Percentiles rank a stretch among this genome's conserved stretches.
These are phyloP conservation scores for Psittacula echo DNA, from an alignment of 2,797 vertebrate species.

Conservation along the genomic window DNA sequence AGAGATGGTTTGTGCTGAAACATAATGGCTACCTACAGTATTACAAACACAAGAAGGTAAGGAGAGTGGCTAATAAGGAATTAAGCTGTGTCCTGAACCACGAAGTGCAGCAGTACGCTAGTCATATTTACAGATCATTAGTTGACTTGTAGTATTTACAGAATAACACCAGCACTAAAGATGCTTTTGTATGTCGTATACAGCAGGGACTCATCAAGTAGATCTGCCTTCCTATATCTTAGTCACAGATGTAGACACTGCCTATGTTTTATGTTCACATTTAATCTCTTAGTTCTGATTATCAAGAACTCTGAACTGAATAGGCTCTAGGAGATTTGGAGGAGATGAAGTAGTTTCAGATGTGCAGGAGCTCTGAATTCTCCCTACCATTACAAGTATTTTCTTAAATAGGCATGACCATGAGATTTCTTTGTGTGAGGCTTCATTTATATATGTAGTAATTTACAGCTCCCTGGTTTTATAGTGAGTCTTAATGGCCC, in stretches of 20 bases:
- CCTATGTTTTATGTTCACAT: not conserved
- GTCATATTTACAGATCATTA: not conserved
- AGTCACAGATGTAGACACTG: not conserved
- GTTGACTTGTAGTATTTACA: not conserved
- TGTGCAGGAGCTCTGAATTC: not conserved
- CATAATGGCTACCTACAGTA: conserved; percentile 89
- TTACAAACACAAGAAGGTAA: conserved; percentile 91
- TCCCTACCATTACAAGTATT: not conserved
- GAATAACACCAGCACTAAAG: not conserved
- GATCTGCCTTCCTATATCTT: not conserved
- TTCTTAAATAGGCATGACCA: not conserved
- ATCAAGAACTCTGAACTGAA: not conserved
- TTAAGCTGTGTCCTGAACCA: not conserved
- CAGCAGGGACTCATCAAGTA: not conserved
- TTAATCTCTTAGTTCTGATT: not conserved
- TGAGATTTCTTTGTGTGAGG: not conserved
- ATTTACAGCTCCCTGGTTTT: not conserved
- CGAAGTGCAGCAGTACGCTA: not conserved
- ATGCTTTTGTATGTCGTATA: not conserved
- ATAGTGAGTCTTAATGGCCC: not conserved
- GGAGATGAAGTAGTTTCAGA: not conserved
- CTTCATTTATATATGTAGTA: not conserved
- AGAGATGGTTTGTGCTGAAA: conserved; percentile 92
- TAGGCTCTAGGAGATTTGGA: not conserved
- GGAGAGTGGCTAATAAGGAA: not conserved